Evolutionary conservation across 1,140 invertebrate species (phyloP).

Genomic region (Xylocopa sonorina): DNA sequence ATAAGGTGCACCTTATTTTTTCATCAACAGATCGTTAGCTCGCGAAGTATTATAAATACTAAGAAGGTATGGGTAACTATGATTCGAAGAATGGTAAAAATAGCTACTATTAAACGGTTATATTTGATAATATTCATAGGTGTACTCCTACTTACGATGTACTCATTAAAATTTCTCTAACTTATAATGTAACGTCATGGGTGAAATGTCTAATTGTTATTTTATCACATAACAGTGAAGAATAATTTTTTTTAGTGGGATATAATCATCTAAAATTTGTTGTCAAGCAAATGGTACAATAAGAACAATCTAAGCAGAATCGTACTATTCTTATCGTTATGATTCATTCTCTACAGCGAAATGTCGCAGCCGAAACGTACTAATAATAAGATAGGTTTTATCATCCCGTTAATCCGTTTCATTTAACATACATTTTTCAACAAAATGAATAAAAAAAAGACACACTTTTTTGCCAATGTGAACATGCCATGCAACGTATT

Average conservation of each 20-base stretch:
- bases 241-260: no score
- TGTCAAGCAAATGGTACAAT: background rate
- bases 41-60: constrained; percentile 1
- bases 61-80: constrained; percentile 17
- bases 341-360: background rate
- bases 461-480: no score
- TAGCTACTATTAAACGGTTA: constrained; percentile 17
- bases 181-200: no score
- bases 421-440: background rate
- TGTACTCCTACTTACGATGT: background rate
- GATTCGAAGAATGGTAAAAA: constrained; percentile 1
- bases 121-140: background rate
- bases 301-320: background rate
- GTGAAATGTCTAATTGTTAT: no score
- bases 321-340: background rate
- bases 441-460: background rate
- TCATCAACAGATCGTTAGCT: background rate
- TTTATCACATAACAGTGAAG: no score
- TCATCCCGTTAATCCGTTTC: background rate
- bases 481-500: no score
- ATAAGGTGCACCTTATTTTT: constrained; percentile 8
- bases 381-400: background rate
- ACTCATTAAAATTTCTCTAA: no score
- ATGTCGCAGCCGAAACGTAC: background rate
- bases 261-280: background rate